These are phyloP conservation scores for Todiramphus saurophagus DNA, from an alignment of 2,113 vertebrate genomes.

Conservation along the genomic window DNA sequence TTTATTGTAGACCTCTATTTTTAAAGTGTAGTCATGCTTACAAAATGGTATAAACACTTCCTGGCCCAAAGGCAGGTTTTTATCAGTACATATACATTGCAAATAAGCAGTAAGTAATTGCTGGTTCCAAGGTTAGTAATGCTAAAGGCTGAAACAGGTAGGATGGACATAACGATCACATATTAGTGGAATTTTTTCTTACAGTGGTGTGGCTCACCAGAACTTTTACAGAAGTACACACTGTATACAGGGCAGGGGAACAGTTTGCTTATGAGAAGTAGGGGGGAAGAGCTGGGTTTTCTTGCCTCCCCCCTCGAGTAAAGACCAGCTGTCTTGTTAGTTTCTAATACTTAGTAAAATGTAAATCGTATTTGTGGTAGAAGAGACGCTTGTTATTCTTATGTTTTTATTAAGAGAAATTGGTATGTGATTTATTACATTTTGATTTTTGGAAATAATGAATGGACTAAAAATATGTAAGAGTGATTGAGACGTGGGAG, in stretches of 20 bases:
- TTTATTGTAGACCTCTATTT: background rate
- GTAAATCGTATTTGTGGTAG: background rate
- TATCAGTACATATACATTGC: background rate
- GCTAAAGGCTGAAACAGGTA: background rate
- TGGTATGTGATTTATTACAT: background rate
- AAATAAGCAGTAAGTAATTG: background rate
- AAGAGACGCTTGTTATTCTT: background rate
- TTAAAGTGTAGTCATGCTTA: background rate
- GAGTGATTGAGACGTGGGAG: slow-evolving; percentile 41
- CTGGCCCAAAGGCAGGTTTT: background rate
- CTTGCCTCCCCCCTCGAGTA: background rate
- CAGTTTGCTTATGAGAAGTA: background rate
- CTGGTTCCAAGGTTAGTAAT: background rate
- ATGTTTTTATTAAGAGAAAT: background rate
- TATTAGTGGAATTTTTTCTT: background rate
- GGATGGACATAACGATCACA: background rate
- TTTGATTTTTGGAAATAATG: slow-evolving; percentile 20
- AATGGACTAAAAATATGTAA: slow-evolving; percentile 50
- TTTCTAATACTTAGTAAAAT: background rate
- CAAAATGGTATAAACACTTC: background rate
- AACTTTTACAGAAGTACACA: background rate
- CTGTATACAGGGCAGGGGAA: background rate
- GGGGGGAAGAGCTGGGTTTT: background rate
- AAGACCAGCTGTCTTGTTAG: background rate
- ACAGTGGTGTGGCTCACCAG: background rate